phyloP scores from a whole-genome alignment of 2,113 vertebrate species.

The Nesoenas mayeri region DNA sequence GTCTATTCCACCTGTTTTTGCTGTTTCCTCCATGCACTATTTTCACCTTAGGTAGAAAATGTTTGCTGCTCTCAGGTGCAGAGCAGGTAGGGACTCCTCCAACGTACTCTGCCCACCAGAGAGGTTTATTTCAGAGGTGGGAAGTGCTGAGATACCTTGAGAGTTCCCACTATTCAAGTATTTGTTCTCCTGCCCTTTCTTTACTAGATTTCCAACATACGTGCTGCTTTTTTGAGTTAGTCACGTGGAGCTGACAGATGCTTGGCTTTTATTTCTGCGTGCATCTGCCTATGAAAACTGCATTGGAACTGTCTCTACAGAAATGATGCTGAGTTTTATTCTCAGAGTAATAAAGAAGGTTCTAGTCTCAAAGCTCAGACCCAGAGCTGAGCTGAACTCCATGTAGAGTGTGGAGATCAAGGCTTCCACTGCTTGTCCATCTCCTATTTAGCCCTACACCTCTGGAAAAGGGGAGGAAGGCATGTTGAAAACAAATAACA shows the following conservation, averaged over 20 bases:
- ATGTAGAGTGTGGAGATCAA: background rate
- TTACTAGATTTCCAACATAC: background rate
- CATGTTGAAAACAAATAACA: background rate
- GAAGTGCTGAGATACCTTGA: background rate
- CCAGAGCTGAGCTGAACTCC: background rate
- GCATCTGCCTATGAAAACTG: background rate
- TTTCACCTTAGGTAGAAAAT: background rate
- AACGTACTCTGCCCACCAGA: background rate
- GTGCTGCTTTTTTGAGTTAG: background rate
- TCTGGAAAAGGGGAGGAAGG: background rate
- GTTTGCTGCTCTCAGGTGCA: background rate
- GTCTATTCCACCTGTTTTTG: background rate
- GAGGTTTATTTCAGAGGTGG: background rate
- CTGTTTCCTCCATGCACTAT: background rate
- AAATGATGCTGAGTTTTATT: fast-evolving
- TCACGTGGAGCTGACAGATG: fast-evolving
- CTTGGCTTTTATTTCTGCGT: background rate
- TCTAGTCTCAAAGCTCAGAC: background rate
- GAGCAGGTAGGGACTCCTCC: background rate
- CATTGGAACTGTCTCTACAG: background rate
- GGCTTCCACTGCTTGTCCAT: background rate
- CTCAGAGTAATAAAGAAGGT: fast-evolving
- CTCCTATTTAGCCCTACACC: background rate
- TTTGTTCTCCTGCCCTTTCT: background rate
- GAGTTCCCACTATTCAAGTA: background rate